phyloP scores from a whole-genome alignment of 2,797 vertebrate genomes.

The Acanthis flammea region DNA sequence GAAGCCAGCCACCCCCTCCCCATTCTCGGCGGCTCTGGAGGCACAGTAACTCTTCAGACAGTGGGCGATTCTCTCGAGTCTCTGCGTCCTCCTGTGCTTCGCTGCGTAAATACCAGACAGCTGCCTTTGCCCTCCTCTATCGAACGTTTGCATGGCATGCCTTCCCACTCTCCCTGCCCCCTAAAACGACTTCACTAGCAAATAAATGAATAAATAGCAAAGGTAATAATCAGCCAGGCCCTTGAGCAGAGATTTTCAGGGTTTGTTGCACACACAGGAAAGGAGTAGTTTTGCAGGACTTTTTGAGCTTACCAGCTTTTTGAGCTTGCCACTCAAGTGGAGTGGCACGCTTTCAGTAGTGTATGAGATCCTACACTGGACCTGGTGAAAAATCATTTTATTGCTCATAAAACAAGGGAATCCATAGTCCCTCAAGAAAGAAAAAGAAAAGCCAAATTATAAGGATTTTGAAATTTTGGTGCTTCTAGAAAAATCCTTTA shows the following conservation, averaged over 20 bases:
- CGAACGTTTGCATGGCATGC: not conserved
- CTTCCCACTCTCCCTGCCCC: not conserved
- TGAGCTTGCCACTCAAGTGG: not conserved
- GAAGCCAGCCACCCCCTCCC: not conserved
- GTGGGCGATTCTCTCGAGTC: not conserved
- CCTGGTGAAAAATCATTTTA: not conserved
- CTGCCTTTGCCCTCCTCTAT: not conserved
- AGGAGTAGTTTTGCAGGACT: not conserved
- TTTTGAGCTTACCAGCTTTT: not conserved
- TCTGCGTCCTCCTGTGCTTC: not conserved
- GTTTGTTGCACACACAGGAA: not conserved
- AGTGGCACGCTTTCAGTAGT: not conserved
- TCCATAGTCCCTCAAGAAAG: not conserved
- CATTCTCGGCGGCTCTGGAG: not conserved
- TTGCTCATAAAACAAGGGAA: not conserved
- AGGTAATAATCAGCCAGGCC: constrained; percentile 5
- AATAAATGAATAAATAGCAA: not conserved
- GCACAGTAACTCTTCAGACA: not conserved
- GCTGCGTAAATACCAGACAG: not conserved
- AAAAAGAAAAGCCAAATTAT: not conserved
- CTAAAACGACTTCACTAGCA: not conserved
- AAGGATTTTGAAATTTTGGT: not conserved
- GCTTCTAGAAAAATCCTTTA: not conserved
- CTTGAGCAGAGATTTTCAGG: not conserved
- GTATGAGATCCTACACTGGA: not conserved